These are phyloP conservation scores for Tetrapedia diversipes DNA, from an alignment of 2,888 invertebrate genomes.

Conservation along the genomic window DNA sequence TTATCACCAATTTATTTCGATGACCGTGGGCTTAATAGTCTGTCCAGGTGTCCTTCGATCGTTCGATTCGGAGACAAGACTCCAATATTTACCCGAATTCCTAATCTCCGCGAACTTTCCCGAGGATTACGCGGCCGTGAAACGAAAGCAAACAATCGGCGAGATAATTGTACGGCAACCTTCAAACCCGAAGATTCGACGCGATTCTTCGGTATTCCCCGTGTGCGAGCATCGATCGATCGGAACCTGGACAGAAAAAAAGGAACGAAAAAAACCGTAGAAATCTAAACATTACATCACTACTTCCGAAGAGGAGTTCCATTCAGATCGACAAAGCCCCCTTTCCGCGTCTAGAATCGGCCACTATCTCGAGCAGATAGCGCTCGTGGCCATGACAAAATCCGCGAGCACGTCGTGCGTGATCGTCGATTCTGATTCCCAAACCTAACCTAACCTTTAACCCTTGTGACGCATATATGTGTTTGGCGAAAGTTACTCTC, in stretches of 20 bases:
- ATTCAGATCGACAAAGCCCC: constrained; percentile 5
- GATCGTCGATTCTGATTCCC: constrained; percentile 20
- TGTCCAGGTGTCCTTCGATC: constrained; percentile 12
- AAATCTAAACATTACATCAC: constrained; percentile 15
- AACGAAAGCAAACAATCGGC: constrained; percentile 15
- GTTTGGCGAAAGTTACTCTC: too few species aligned
- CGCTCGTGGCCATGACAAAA: constrained; percentile 25
- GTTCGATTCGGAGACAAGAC: background rate
- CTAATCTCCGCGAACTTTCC: constrained; percentile 30
- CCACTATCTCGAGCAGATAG: constrained; percentile 8
- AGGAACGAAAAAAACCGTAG: background rate
- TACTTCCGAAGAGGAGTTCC: background rate
- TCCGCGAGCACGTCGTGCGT: constrained; percentile 9
- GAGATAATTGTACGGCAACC: constrained; percentile 3
- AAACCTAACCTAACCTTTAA: background rate
- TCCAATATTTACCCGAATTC: background rate
- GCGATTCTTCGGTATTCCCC: background rate
- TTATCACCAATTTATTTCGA: too few species aligned
- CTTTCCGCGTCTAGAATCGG: background rate
- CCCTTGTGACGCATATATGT: too few species aligned
- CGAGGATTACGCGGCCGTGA: constrained; percentile 17
- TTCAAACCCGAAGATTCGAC: background rate
- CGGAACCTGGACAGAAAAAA: too few species aligned
- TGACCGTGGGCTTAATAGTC: too few species aligned
- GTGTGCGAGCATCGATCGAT: background rate